phyloP scores from a whole-genome alignment of 2,888 invertebrate species.

The Melieria picta region DNA sequence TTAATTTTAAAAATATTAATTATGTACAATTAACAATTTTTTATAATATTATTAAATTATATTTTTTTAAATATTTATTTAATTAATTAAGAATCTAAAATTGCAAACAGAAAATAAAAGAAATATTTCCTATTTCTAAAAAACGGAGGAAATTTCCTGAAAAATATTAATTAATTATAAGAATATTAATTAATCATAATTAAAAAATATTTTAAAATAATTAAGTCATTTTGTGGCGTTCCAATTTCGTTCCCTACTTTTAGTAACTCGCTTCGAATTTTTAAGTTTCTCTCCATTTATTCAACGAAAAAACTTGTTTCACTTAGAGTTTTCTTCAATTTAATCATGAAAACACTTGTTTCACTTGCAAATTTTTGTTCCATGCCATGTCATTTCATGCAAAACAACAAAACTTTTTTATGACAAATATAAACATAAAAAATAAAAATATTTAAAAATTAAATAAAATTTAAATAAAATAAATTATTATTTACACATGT shows the following conservation, averaged over 20 bases:
- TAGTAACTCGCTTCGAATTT: neutral
- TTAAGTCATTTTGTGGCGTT: too few species aligned
- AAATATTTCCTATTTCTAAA: neutral
- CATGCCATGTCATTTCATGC: constrained; percentile 1
- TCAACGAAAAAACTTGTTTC: neutral
- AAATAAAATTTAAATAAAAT: too few species aligned
- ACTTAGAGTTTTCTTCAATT: too few species aligned
- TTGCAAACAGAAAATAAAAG: neutral
- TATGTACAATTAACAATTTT: neutral
- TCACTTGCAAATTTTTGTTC: neutral
- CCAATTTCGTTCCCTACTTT: neutral
- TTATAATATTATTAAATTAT: neutral
- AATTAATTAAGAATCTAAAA: neutral
- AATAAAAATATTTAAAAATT: too few species aligned
- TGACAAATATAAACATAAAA: too few species aligned
- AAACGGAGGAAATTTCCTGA: neutral
- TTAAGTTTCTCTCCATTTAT: neutral
- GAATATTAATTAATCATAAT: too few species aligned
- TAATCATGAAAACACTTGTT: too few species aligned
- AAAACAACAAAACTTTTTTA: neutral
- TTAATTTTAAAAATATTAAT: neutral
- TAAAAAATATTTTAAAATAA: too few species aligned
- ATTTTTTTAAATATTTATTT: neutral
- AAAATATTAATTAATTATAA: too few species aligned
- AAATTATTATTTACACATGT: too few species aligned